These are phyloP conservation scores for Otis tarda DNA, from an alignment of 2,113 vertebrate species.

Conservation along the genomic window DNA sequence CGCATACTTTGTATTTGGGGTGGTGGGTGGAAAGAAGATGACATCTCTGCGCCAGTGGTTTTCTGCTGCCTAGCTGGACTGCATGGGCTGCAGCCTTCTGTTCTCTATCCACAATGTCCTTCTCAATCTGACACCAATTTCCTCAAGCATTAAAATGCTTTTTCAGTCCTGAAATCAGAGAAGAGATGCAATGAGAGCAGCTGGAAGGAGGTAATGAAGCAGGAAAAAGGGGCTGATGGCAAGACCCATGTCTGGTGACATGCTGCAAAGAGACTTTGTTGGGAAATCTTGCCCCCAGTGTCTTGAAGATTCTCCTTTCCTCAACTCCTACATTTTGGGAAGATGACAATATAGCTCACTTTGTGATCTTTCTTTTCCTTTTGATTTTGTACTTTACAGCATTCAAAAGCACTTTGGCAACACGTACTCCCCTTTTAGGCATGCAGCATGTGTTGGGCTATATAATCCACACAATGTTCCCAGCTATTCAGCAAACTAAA, in stretches of 20 bases:
- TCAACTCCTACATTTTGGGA: not conserved
- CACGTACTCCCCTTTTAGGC: not conserved
- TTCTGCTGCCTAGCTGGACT: not conserved
- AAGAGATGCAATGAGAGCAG: not conserved
- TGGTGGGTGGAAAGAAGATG: not conserved
- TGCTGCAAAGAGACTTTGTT: not conserved
- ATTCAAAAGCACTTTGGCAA: not conserved
- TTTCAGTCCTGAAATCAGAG: not conserved
- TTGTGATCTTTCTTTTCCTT: not conserved
- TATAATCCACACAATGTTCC: not conserved
- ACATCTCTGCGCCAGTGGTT: not conserved
- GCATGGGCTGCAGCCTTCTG: not conserved
- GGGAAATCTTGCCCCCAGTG: not conserved
- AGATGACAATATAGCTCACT: not conserved
- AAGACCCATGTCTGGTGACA: not conserved
- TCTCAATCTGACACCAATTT: not conserved
- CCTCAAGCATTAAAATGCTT: not conserved
- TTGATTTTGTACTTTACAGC: not conserved
- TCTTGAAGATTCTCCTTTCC: not conserved
- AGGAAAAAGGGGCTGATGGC: not conserved
- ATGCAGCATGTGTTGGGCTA: not conserved
- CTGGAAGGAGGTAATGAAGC: not conserved
- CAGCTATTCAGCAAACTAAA: not conserved
- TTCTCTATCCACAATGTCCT: not conserved
- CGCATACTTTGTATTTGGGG: rapidly evolving